Conservation (phyloP, 2,797 vertebrate species). For the Brachyalestes nurse region DNA sequence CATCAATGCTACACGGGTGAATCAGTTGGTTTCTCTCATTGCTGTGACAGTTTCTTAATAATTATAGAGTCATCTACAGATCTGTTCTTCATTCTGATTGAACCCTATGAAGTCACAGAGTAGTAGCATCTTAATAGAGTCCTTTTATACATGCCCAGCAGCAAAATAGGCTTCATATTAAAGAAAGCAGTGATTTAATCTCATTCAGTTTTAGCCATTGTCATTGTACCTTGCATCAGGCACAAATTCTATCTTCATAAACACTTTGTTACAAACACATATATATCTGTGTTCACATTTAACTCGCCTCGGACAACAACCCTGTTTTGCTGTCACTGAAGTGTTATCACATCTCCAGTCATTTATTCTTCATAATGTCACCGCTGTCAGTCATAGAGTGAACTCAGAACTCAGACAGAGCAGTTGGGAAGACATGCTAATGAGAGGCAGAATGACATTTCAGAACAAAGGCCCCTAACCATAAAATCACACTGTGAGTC, state of each 20-base stretch:
- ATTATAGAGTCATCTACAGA: too few relatives aligned
- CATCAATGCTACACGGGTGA: too few relatives aligned
- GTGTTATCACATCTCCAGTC: slow-evolving; percentile 62
- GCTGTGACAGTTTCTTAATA: too few relatives aligned
- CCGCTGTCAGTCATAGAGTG: slow-evolving; percentile 71
- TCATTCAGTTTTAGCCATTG: not conserved
- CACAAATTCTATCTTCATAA: not conserved
- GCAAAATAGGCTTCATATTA: too few relatives aligned
- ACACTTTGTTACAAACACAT: not conserved
- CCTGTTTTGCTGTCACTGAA: slow-evolving; percentile 60
- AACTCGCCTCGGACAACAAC: slow-evolving; percentile 56
- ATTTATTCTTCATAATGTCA: slow-evolving; percentile 70
- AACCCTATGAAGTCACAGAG: too few relatives aligned
- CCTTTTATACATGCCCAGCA: too few relatives aligned
- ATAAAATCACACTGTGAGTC: slow-evolving; percentile 25
- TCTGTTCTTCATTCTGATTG: too few relatives aligned
- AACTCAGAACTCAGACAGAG: slow-evolving; percentile 49
- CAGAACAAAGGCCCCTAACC: slow-evolving; percentile 60
- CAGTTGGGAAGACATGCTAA: slow-evolving; percentile 68
- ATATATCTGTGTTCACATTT: not conserved
- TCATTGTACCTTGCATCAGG: not conserved
- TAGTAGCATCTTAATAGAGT: too few relatives aligned
- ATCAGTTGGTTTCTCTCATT: too few relatives aligned
- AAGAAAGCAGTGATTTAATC: not conserved
- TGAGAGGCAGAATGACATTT: slow-evolving; percentile 65